Percentiles rank a stretch among this genome's conserved stretches.
phyloP scores from a whole-genome alignment of 2,797 vertebrate genomes.

The Cyclopterus lumpus region DNA sequence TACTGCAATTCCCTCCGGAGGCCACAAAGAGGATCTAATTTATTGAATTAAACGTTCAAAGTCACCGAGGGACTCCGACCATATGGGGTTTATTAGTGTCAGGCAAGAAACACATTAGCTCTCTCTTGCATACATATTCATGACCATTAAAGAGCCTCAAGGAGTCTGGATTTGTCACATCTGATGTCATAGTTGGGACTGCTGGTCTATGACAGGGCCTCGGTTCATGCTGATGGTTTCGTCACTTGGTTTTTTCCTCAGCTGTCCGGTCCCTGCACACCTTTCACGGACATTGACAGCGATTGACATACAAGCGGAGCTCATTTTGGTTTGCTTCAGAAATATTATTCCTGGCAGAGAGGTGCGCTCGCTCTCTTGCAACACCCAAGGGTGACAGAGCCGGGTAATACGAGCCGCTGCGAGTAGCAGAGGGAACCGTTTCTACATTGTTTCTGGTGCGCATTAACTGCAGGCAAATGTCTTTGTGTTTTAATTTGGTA shows the following conservation, averaged over 20 bases:
- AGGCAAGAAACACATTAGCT: slow-evolving; percentile 52
- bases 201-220: slow-evolving; percentile 50
- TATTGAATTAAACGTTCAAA: slow-evolving; percentile 58
- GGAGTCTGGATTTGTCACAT: slow-evolving; percentile 60
- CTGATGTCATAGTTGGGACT: slow-evolving; percentile 31
- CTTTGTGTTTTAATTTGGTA: slow-evolving; percentile 62
- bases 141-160: slow-evolving; percentile 32
- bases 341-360: slow-evolving; percentile 76
- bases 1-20: slow-evolving; percentile 45
- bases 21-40: slow-evolving; percentile 62
- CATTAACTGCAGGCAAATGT: slow-evolving; percentile 54
- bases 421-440: slow-evolving; percentile 70
- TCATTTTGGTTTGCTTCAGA: slow-evolving; percentile 59
- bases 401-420: slow-evolving; percentile 64
- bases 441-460: slow-evolving; percentile 73
- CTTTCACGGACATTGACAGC: slow-evolving; percentile 65
- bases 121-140: slow-evolving; percentile 68
- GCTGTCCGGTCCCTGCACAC: slow-evolving; percentile 40
- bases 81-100: slow-evolving; percentile 56
- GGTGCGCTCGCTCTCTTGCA: slow-evolving; percentile 68
- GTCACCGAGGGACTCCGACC: slow-evolving; percentile 43
- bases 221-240: slow-evolving; percentile 44
- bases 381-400: slow-evolving; percentile 78
- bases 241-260: slow-evolving; percentile 64
- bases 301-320: slow-evolving; percentile 60